Evolutionary conservation across 2,888 invertebrate genomes (phyloP).

Genomic region (Lithophane ornitopus): DNA sequence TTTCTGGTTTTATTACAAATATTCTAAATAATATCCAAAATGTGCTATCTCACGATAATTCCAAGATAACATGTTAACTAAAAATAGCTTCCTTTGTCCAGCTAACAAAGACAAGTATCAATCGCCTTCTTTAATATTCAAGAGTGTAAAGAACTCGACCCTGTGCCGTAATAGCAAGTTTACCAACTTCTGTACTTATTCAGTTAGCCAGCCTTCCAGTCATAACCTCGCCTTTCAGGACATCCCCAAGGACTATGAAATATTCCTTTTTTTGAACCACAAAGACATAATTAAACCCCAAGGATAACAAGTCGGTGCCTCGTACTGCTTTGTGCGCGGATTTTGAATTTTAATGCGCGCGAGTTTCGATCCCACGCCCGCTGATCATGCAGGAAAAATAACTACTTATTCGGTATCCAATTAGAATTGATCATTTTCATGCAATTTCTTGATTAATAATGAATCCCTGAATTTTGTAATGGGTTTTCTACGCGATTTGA

Average conservation of each 20-base stretch:
- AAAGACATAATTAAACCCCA: conserved; percentile 86
- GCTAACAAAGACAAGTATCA: conserved; percentile 19
- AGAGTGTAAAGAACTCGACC: conserved; percentile 21
- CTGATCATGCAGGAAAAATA: conserved; percentile 33
- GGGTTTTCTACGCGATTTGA: conserved; percentile 12
- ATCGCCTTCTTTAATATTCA: conserved; percentile 50
- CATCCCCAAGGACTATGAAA: conserved; percentile 74
- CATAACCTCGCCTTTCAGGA: conserved; percentile 63
- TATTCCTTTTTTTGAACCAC: conserved; percentile 79
- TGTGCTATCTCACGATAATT: not conserved
- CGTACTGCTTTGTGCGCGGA: conserved; percentile 76
- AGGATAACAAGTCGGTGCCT: conserved; percentile 79
- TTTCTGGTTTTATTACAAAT: not conserved
- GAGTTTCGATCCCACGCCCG: conserved; percentile 24
- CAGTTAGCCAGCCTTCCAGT: conserved; percentile 41
- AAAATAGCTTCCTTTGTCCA: not conserved
- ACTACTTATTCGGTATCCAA: conserved; percentile 27
- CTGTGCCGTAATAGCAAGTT: conserved; percentile 22
- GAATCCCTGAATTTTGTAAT: conserved; percentile 19
- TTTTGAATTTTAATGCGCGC: conserved; percentile 70
- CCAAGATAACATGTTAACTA: not conserved
- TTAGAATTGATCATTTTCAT: conserved; percentile 30
- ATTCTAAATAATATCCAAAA: not conserved
- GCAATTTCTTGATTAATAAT: conserved; percentile 33
- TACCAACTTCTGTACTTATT: conserved; percentile 63